Evolutionary conservation across 2,888 invertebrate species (phyloP).

Genomic region (Halictus quadricinctus): DNA sequence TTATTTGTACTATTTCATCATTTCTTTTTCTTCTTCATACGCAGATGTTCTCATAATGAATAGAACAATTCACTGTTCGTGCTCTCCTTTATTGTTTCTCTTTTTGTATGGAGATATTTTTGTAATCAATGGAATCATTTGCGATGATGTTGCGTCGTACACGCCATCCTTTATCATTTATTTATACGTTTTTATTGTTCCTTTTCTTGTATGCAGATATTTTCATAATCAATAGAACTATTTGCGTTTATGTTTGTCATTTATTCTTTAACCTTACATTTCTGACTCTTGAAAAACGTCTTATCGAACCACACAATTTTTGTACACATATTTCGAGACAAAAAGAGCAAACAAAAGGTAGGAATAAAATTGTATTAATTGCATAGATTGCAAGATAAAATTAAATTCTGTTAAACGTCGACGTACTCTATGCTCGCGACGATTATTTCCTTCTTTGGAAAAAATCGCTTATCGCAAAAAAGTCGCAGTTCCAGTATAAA

Average conservation of each 20-base stretch:
- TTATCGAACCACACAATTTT: no score
- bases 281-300: no score
- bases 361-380: background rate
- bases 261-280: no score
- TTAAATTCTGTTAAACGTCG: no score
- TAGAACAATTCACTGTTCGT: background rate
- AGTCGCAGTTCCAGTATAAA: background rate
- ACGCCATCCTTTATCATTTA: background rate
- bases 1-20: background rate
- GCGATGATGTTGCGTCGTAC: background rate
- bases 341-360: background rate
- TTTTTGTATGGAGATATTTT: background rate
- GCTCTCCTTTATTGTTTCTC: background rate
- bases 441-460: background rate
- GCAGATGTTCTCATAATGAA: background rate
- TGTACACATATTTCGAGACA: no score
- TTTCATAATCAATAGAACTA: background rate
- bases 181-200: background rate
- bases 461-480: background rate
- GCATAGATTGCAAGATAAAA: background rate
- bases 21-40: rapidly evolving
- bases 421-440: no score
- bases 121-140: background rate
- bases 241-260: background rate
- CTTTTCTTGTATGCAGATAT: background rate